Base-by-base conservation (phyloP, 2,113 vertebrate genomes). In the Spilogale gracilis region DNA sequence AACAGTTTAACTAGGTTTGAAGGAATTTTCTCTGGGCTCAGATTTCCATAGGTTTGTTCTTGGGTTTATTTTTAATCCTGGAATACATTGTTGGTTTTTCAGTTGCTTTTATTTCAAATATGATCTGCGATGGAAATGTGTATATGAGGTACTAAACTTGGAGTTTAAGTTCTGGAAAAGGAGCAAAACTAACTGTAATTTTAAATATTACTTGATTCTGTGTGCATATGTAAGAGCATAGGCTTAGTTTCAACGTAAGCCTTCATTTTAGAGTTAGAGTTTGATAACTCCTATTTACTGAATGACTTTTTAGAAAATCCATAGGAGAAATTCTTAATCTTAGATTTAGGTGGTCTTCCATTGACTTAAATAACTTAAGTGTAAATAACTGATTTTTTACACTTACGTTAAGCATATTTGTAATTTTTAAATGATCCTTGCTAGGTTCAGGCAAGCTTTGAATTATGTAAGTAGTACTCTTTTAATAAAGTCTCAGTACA, bases 211-310 rank as follows among this genome's bases (percentile, higher is more conserved):
- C 25, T 87, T 93, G 18, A 78, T 60, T 84, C 30, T n/a, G 0
- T 82, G 2, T 67, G 61, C 5, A 8, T 65, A 5, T 38, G 5
- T 83, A 74, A 78, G 54, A 54, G 67, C 3, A 21, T n/a, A 63
- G 52, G 5, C 61, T 88, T 92, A 67, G 50, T 94, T 81, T 91
- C 76, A 91, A 69, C 14, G 18, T 82, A 27, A 32, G 25, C 25
- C 17, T 80, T 94, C 54, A 38, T 54, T 91, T 89, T 63, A 86
- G 81, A 69, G 21, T 56, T 61, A 45, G 38, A 84, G 32, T 32
- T 94, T 93, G 69, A 81, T 93, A 50, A 93, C 50, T 78, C 69
- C 67, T 18, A 8, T 78, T 79, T 86, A 38, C 61, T 76, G 43
- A 13, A 61, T 90, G 25, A 76, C 45, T 27, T 87, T 86, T 83